Percentiles rank a stretch among this genome's conserved stretches.
phyloP scores from a whole-genome alignment of 2,888 invertebrate species.

The Tethea ocularis region DNA sequence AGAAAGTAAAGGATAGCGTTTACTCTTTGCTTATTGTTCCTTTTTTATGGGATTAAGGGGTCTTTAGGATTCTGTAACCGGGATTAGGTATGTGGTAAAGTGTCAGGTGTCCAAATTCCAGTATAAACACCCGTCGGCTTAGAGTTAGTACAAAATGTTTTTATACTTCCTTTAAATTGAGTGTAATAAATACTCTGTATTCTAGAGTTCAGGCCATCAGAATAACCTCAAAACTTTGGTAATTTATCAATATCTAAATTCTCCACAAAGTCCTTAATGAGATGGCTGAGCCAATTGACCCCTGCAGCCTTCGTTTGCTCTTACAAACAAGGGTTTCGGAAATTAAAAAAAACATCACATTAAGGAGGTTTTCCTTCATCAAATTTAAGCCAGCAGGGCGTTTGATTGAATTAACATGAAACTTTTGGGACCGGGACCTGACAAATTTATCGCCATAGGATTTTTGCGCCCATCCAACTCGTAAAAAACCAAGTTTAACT shows the following conservation, averaged over 20 bases:
- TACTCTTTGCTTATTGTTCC: too few species aligned
- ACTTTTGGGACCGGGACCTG: conserved; percentile 61
- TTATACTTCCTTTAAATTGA: too few species aligned
- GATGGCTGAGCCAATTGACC: conserved; percentile 6
- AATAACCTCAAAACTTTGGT: background rate
- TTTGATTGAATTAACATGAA: conserved; percentile 81
- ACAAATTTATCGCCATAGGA: conserved; percentile 73
- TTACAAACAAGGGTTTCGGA: conserved; percentile 12
- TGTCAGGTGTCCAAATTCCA: background rate
- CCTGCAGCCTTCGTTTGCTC: conserved; percentile 18
- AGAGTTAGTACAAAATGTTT: too few species aligned
- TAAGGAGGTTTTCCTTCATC: conserved; percentile 64
- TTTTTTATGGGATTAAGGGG: background rate
- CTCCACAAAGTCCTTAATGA: conserved; percentile 3
- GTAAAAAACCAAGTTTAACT: conserved; percentile 64
- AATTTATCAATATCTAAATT: background rate
- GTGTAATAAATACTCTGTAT: too few species aligned
- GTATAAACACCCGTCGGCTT: background rate
- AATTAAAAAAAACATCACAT: conserved; percentile 47
- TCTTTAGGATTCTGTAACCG: background rate
- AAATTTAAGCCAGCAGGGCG: conserved; percentile 67
- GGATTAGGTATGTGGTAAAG: background rate
- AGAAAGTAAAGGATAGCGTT: too few species aligned
- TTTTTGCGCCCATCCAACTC: conserved; percentile 59
- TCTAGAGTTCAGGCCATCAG: background rate